Base-by-base conservation (phyloP, 37 sponge, comb jelly and placozoan species). In the Ianthella basta region DNA sequence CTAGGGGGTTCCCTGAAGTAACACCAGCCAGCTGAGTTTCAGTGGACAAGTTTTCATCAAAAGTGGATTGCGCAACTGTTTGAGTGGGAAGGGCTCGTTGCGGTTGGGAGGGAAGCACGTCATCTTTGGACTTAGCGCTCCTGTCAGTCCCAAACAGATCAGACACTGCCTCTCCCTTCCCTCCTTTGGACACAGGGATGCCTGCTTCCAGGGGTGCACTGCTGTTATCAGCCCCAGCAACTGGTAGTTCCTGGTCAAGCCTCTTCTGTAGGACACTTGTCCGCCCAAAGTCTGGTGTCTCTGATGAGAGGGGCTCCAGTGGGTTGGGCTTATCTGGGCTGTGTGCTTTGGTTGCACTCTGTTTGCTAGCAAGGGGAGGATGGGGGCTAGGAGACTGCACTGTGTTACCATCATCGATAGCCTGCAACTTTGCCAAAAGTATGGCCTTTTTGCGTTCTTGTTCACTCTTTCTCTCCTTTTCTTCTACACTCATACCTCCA, bases 401-500 rank as follows among this genome's bases (percentile, higher is more conserved):
- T 34, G 60, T 33, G 27, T 56, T 50, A 1, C 79, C 75, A 38
- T 81, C 83, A 86, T 90, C 90, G 75, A 90, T 90, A 0, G 82
- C 86, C 83, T 85, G 81, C 19, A 90, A 50, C 61, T 85, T 90
- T 2, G 90, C 86, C 66, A 90, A 34, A 15, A 91, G 59, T 0
- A 89, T 63, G 40, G 82, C 41, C 64, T 83, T 86, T 30, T 56
- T n/a, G 20, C 55, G 27, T 19, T 59, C 61, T 14, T 53, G n/a
- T 30, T 72, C 37, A 29, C 4, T 37, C 35, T 5, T 72, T 33
- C 65, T 80, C 41, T 80, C 80, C 38, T 27, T 14, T 36, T 24
- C 69, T 27, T 27, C 27, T 64, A 8, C 55, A 25, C 5, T 25
- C 18, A 40, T 83, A 23, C 27, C 32, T 15, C 23, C 69, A 20